These are phyloP conservation scores for Xenopus laevis DNA, from an alignment of 2,113 vertebrate species.

Conservation along the genomic window DNA sequence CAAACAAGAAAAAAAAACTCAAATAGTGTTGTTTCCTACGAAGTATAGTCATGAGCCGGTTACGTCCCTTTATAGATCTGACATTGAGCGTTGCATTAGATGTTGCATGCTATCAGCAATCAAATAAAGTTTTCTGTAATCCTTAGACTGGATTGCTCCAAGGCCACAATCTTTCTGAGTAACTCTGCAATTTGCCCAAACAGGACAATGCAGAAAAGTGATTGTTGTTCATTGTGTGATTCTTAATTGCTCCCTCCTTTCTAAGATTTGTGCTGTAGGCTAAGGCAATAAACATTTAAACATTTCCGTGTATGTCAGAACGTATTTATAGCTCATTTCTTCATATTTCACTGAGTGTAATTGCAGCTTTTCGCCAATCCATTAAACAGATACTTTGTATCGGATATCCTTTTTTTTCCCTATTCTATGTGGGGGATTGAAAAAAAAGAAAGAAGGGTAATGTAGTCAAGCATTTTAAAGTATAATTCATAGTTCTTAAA, in stretches of 20 bases:
- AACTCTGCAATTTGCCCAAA: neutral
- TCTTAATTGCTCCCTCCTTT: neutral
- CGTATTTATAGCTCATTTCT: neutral
- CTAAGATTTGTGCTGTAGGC: neutral
- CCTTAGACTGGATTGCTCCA: neutral
- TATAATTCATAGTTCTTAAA: too few species aligned
- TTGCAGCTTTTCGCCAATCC: neutral
- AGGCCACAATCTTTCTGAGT: neutral
- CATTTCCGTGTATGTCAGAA: neutral
- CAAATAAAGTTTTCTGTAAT: neutral
- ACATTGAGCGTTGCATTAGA: neutral
- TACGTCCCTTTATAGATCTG: constrained; percentile 9
- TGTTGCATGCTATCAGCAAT: neutral
- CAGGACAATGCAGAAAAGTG: neutral
- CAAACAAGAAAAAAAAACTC: neutral
- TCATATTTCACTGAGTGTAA: neutral
- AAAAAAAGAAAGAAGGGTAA: too few species aligned
- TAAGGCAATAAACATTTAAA: neutral
- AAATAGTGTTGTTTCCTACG: neutral
- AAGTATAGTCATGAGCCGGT: neutral
- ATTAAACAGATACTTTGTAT: neutral
- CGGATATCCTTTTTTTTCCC: neutral
- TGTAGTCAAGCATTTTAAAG: neutral
- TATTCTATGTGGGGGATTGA: too few species aligned
- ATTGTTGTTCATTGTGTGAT: neutral